Conservation (phyloP, 92 coral and sea anemone genomes). For the Epizoanthus stellaris region DNA sequence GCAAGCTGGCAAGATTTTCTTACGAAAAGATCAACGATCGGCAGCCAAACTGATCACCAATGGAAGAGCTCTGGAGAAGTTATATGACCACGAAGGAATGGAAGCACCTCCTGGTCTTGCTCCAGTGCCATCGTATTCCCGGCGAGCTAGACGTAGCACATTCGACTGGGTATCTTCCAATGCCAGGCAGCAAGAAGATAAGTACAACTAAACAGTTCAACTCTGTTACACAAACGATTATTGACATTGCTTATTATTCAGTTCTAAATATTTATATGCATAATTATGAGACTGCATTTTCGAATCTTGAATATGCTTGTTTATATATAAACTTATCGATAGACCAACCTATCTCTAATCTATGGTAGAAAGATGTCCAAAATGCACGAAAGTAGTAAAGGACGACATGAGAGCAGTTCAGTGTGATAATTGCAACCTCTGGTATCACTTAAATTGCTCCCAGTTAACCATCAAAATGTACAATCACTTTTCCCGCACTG, state of each 20-base stretch:
- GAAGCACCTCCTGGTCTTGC: constrained; percentile 2
- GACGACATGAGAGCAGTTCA: constrained; percentile 13
- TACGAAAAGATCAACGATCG: not conserved
- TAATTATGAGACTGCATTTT: too few relatives aligned
- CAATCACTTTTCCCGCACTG: constrained; percentile 1
- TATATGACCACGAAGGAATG: not conserved
- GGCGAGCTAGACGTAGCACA: constrained; percentile 8
- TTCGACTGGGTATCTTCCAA: not conserved
- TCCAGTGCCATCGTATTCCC: not conserved
- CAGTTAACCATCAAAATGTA: not conserved
- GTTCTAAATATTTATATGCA: not conserved
- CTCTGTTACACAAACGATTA: constrained; percentile 7
- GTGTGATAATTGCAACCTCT: constrained; percentile 6
- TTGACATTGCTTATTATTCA: not conserved
- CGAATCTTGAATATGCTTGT: too few relatives aligned
- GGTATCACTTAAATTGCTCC: constrained; percentile 10
- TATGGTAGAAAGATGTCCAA: constrained; percentile 14
- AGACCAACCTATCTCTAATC: not conserved
- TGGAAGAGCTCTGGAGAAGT: constrained; percentile 10
- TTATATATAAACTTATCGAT: too few relatives aligned
- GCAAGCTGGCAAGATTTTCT: too few relatives aligned
- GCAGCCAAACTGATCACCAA: constrained; percentile 9
- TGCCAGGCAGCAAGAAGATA: constrained; percentile 1
- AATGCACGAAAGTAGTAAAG: not conserved
- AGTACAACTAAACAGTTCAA: constrained; percentile 9